Conservation (phyloP, 1,140 invertebrate species). For the Diorhabda sublineata region DNA sequence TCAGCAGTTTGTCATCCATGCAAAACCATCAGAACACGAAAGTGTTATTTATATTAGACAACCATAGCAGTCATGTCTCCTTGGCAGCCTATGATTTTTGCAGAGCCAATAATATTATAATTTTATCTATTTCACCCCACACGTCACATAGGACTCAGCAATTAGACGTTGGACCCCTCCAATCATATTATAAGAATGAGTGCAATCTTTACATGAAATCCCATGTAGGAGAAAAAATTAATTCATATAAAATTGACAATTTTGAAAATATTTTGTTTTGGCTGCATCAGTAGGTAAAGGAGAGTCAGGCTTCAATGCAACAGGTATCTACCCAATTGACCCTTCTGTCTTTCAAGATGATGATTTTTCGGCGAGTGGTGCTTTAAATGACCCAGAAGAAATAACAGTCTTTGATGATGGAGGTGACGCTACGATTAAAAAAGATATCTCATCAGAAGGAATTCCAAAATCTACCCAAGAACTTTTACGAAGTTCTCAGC, state of each 20-base stretch:
- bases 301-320: background rate
- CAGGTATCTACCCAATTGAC: slow-evolving; percentile 21
- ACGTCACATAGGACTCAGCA: slow-evolving; percentile 42
- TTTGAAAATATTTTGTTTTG: slow-evolving; percentile 41
- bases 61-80: slow-evolving; percentile 28
- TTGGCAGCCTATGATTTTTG: slow-evolving; percentile 11
- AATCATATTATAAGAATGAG: slow-evolving; percentile 26
- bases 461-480: too few species aligned
- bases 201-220: slow-evolving; percentile 25
- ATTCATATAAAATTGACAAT: slow-evolving; percentile 27
- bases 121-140: slow-evolving; percentile 24
- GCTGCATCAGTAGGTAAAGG: slow-evolving; percentile 31
- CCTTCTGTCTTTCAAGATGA: slow-evolving; percentile 13
- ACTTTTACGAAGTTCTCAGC: background rate
- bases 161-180: slow-evolving; percentile 33
- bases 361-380: too few species aligned
- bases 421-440: background rate
- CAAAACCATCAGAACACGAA: slow-evolving; percentile 34
- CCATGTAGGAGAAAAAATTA: slow-evolving; percentile 21
- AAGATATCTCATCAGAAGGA: too few species aligned
- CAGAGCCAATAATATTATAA: slow-evolving; percentile 24
- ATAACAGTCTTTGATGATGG: slow-evolving; percentile 12
- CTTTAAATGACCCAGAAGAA: too few species aligned
- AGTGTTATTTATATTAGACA: slow-evolving; percentile 39
- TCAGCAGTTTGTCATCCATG: slow-evolving; percentile 42